Conservation (phyloP, 30 jellyfish, hydroid and myxozoan genomes). For the Turritopsis dohrnii region DNA sequence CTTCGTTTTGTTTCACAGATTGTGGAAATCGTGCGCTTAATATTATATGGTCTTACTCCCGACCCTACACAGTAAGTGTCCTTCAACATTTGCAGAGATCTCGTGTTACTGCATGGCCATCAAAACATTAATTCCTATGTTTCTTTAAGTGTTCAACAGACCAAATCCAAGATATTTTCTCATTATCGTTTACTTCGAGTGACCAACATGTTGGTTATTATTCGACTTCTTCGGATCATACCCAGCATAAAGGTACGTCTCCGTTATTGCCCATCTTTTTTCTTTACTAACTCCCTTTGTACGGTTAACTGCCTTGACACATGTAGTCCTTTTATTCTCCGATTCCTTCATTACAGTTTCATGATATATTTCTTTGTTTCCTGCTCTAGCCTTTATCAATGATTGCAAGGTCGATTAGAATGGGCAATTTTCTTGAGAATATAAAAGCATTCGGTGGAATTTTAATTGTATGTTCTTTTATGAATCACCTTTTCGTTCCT, state of each 20-base stretch:
- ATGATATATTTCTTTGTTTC: neutral
- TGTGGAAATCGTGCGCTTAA: slow-evolving; percentile 53
- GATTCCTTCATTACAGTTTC: too few species aligned
- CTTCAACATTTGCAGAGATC: neutral
- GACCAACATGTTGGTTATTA: slow-evolving; percentile 74
- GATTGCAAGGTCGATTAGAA: slow-evolving; percentile 81
- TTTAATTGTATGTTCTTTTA: slow-evolving; percentile 42
- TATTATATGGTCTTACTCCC: slow-evolving; percentile 51
- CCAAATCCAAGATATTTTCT: slow-evolving; percentile 40
- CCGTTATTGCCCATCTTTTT: too few species aligned
- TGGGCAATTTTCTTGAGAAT: slow-evolving; percentile 60
- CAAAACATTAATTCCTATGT: too few species aligned
- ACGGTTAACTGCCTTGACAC: neutral
- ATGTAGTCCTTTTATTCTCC: too few species aligned
- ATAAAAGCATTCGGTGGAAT: slow-evolving; percentile 83
- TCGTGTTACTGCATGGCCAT: neutral
- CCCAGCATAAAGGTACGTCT: slow-evolving; percentile 78
- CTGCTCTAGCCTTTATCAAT: slow-evolving; percentile 58
- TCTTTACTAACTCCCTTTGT: too few species aligned
- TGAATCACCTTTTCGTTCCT: neutral
- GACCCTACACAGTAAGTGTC: slow-evolving; percentile 24
- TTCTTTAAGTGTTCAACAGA: slow-evolving; percentile 15
- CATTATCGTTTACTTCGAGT: slow-evolving; percentile 65
- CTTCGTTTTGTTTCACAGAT: slow-evolving; percentile 30
- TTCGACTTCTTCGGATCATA: slow-evolving; percentile 66